Conservation (phyloP, 2,113 vertebrate genomes). For the Eclectus roratus region DNA sequence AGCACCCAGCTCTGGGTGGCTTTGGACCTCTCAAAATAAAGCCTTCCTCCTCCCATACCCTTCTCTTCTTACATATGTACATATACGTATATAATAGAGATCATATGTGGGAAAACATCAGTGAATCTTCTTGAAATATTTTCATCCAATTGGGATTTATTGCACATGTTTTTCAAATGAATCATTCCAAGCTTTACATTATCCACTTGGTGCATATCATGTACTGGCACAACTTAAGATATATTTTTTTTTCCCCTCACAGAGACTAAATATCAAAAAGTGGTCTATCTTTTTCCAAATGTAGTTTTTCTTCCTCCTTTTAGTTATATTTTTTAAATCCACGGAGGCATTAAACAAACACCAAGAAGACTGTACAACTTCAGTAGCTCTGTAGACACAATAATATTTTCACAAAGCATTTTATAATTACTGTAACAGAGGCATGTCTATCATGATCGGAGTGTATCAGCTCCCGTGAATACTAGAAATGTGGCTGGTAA, state of each 20-base stretch:
- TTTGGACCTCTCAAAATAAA: neutral
- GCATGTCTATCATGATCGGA: constrained; percentile 15
- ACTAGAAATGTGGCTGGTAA: constrained; percentile 27
- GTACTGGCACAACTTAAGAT: neutral
- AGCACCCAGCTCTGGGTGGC: neutral
- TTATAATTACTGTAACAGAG: constrained; percentile 50
- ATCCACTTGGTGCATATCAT: neutral
- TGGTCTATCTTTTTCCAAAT: neutral
- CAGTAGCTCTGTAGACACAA: constrained; percentile 24
- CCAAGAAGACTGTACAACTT: neutral
- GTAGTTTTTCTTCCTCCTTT: neutral
- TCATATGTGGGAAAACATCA: neutral
- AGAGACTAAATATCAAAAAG: neutral
- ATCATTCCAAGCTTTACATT: neutral
- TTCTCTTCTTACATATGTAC: fast-evolving
- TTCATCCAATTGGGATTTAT: neutral
- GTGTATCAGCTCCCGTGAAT: constrained; percentile 35
- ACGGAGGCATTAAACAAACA: neutral
- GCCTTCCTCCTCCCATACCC: neutral
- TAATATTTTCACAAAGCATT: constrained; percentile 46
- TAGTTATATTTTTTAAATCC: constrained; percentile 1
- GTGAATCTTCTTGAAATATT: neutral
- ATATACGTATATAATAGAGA: neutral
- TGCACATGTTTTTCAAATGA: neutral
- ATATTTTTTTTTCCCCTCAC: neutral